These are phyloP conservation scores for Germaria angustata DNA, from an alignment of 2,888 invertebrate genomes.

Conservation along the genomic window DNA sequence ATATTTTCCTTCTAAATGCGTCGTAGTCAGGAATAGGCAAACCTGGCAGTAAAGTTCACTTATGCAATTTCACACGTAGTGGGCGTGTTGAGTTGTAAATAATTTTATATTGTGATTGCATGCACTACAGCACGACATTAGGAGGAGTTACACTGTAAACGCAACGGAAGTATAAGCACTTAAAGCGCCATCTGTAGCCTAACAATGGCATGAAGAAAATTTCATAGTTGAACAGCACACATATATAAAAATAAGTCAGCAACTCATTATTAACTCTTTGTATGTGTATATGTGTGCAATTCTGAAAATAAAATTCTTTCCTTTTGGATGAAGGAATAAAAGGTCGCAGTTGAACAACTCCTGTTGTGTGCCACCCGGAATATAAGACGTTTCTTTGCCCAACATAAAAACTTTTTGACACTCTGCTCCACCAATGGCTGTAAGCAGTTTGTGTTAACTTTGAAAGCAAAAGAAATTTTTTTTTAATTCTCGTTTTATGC, in stretches of 20 bases:
- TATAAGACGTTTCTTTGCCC: slow-evolving; percentile 42
- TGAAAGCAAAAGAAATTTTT: not conserved
- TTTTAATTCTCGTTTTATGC: not conserved
- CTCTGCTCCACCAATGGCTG: slow-evolving; percentile 25
- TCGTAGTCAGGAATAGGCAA: no score
- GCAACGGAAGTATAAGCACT: slow-evolving; percentile 47
- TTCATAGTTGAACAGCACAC: not conserved
- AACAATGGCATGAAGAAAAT: slow-evolving; percentile 8
- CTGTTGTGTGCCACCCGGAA: slow-evolving; percentile 48
- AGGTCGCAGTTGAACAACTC: not conserved
- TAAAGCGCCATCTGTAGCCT: slow-evolving; percentile 63
- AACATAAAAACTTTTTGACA: slow-evolving; percentile 51
- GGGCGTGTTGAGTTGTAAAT: slow-evolving; percentile 72
- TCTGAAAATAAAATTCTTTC: slow-evolving; percentile 3
- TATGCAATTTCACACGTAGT: slow-evolving; percentile 60
- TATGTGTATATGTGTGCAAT: no score
- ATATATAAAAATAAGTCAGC: not conserved
- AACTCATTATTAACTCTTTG: no score
- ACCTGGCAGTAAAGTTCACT: not conserved
- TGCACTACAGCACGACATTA: slow-evolving; percentile 39
- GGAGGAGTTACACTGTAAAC: slow-evolving; percentile 13
- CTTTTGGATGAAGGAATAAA: slow-evolving; percentile 3
- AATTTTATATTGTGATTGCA: slow-evolving; percentile 72
- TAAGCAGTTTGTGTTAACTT: slow-evolving; percentile 15
- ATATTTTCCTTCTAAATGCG: no score